These are phyloP conservation scores for Chaetorhynchus papuensis DNA, from an alignment of 2,113 vertebrate species.

Conservation along the genomic window DNA sequence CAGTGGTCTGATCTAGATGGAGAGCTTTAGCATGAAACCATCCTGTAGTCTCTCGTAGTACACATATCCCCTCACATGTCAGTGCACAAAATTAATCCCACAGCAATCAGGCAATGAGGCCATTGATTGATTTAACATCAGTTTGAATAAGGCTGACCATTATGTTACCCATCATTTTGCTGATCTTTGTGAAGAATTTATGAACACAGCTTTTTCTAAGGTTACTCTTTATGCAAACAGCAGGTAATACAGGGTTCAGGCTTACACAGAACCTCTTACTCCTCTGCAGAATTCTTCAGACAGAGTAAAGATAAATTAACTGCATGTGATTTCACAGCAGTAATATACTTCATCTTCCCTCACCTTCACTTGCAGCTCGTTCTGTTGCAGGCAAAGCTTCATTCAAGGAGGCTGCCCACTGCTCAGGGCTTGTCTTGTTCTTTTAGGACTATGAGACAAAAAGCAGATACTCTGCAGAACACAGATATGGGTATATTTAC, in stretches of 20 bases:
- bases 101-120: background rate
- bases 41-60: background rate
- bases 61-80: background rate
- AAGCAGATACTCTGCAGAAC: background rate
- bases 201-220: background rate
- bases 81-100: background rate
- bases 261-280: background rate
- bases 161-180: background rate
- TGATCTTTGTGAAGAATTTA: background rate
- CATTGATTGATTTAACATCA: background rate
- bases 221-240: background rate
- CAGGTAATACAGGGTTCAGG: background rate
- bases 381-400: background rate
- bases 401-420: background rate
- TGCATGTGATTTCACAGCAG: background rate
- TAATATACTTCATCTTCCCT: background rate
- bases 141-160: background rate
- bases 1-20: background rate
- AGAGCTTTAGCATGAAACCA: background rate
- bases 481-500: background rate
- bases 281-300: background rate
- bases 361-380: background rate
- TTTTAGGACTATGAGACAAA: background rate
- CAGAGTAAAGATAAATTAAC: background rate
- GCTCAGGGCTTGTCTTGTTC: background rate